Conservation (phyloP, 2,113 vertebrate species). For the Erpornis zantholeuca region DNA sequence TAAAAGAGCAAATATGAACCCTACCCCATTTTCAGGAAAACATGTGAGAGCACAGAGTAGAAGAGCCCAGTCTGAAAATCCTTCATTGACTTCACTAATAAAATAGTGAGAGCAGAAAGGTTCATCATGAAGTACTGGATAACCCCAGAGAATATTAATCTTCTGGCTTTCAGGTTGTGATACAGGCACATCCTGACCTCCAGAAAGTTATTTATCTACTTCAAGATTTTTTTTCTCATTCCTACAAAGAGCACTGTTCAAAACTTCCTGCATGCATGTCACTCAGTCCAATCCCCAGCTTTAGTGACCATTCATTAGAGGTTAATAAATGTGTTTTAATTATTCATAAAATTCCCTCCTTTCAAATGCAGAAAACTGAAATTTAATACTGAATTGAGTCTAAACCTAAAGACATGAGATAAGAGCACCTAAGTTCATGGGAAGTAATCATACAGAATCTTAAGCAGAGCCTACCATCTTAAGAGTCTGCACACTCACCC, state of each 20-base stretch:
- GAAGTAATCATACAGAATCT: not conserved
- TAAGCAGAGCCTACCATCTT: not conserved
- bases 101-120: not conserved
- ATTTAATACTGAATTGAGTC: not conserved
- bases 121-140: not conserved
- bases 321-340: not conserved
- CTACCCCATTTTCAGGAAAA: not conserved
- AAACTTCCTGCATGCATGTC: fast-evolving
- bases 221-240: not conserved
- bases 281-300: not conserved
- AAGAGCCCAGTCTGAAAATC: not conserved
- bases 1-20: not conserved
- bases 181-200: not conserved
- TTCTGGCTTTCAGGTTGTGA: not conserved
- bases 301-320: not conserved
- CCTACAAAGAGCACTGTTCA: not conserved
- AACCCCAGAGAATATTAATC: not conserved
- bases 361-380: not conserved
- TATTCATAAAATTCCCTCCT: not conserved
- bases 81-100: not conserved
- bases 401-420: not conserved
- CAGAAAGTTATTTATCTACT: not conserved
- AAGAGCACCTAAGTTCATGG: not conserved
- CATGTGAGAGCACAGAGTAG: not conserved
- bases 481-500: not conserved